A percentile compares a stretch with the other conserved stretches of the same genome.
Evolutionary conservation across 2,797 vertebrate genomes (phyloP).

Genomic region (Eutrigla gurnardus): DNA sequence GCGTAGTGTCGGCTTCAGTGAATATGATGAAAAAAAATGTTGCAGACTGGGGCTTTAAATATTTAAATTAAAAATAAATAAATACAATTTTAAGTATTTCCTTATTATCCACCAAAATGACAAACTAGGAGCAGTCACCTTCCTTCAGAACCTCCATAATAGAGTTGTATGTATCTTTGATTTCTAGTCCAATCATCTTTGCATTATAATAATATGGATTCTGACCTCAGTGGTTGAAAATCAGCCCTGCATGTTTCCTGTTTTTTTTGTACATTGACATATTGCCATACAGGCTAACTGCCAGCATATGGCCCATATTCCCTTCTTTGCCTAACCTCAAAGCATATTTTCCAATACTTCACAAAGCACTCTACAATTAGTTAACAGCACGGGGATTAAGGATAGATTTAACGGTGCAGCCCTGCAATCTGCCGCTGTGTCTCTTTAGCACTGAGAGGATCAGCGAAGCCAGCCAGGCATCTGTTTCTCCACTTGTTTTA

Average conservation of each 20-base stretch:
- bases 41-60: too few relatives aligned
- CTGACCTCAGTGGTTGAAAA: conserved; percentile 4
- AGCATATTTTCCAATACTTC: conserved; percentile 75
- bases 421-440: conserved; percentile 78
- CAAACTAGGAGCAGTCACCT: background rate
- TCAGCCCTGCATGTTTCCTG: background rate
- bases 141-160: background rate
- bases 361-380: conserved; percentile 80
- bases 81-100: background rate
- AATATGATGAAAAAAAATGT: too few relatives aligned
- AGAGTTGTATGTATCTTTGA: background rate
- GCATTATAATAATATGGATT: background rate
- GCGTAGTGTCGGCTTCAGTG: too few relatives aligned
- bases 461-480: conserved; percentile 67
- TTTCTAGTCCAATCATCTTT: background rate
- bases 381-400: conserved; percentile 82
- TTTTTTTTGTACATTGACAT: conserved; percentile 28
- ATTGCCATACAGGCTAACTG: conserved; percentile 46
- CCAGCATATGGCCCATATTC: conserved; percentile 53
- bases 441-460: conserved; percentile 79
- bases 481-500: conserved; percentile 72
- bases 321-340: conserved; percentile 56
- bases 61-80: background rate
- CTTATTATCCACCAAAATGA: background rate
- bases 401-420: conserved; percentile 77